A percentile compares a stretch with the other conserved stretches of the same genome.
These are phyloP conservation scores for Andrena minutula DNA, from an alignment of 2,888 invertebrate genomes.

Conservation along the genomic window DNA sequence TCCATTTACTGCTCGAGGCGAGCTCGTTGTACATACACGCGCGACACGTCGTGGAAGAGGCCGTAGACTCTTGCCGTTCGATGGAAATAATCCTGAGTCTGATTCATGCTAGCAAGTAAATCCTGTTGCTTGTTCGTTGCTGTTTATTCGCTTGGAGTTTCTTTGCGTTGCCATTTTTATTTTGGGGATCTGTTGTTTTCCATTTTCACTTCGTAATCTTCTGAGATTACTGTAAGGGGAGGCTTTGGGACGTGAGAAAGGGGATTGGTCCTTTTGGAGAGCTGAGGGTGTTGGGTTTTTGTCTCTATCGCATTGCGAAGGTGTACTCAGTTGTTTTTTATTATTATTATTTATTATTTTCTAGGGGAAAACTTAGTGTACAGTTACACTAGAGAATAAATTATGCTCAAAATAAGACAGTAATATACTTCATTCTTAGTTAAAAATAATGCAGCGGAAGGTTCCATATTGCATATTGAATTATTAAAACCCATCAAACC, in stretches of 20 bases:
- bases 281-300: background rate
- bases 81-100: constrained; percentile 32
- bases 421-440: no score
- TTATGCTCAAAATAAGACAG: background rate
- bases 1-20: constrained; percentile 46
- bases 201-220: background rate
- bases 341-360: no score
- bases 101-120: constrained; percentile 29
- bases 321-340: background rate
- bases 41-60: background rate
- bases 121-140: background rate
- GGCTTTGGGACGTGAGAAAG: background rate
- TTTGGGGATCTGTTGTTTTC: background rate
- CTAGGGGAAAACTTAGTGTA: no score
- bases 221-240: background rate
- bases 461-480: no score
- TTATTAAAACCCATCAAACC: no score
- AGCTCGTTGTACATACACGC: background rate
- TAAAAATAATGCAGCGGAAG: no score
- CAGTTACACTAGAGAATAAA: background rate
- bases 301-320: background rate
- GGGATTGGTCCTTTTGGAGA: background rate
- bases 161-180: background rate
- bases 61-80: constrained; percentile 28
- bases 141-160: background rate